Conservation (phyloP, 2,888 invertebrate species). For the Podabrus alpinus region DNA sequence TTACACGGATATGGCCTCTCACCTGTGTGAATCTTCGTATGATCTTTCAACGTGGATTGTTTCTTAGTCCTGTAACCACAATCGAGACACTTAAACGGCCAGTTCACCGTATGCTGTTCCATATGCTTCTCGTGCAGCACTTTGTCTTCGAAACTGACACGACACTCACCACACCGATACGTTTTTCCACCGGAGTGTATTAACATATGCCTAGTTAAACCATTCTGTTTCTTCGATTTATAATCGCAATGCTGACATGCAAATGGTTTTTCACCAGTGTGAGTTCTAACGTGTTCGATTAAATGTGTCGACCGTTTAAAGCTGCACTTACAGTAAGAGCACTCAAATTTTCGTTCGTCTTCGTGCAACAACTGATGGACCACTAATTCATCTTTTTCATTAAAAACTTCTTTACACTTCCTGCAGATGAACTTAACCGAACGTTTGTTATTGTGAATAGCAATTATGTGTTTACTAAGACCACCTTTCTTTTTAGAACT, state of each 20-base stretch:
- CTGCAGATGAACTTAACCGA: background rate
- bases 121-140: background rate
- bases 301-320: background rate
- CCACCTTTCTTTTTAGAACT: background rate
- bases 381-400: background rate
- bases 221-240: background rate
- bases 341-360: background rate
- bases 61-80: slow-evolving; percentile 7
- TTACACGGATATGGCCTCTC: slow-evolving; percentile 4
- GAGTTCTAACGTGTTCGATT: background rate
- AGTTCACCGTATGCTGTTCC: background rate
- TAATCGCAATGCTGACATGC: slow-evolving; percentile 1
- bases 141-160: background rate
- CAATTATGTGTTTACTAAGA: background rate
- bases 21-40: slow-evolving; percentile 3
- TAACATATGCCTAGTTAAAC: background rate
- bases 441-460: background rate
- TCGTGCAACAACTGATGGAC: background rate
- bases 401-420: background rate
- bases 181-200: background rate
- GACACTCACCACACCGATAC: slow-evolving; percentile 2
- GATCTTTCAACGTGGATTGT: background rate
- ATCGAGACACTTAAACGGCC: background rate
- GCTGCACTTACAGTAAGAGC: background rate
- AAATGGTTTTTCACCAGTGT: slow-evolving; percentile 7